phyloP scores from a whole-genome alignment of 1,140 invertebrate genomes.

The Neodiprion fabricii region DNA sequence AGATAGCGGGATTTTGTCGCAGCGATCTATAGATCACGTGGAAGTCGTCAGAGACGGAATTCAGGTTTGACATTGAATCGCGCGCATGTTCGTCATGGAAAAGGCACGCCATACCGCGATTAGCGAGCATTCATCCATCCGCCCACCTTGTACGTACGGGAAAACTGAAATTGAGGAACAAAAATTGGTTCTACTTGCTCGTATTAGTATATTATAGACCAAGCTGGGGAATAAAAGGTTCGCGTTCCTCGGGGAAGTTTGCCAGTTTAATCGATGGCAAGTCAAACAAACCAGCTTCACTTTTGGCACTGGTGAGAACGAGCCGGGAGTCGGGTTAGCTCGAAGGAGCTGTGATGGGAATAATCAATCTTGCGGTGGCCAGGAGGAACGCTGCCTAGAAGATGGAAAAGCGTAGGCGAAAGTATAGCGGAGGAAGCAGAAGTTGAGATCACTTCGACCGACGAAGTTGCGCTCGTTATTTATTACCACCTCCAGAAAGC shows the following conservation, averaged over 20 bases:
- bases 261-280: neutral
- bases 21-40: neutral
- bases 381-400: too few species aligned
- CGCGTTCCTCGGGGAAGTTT: neutral
- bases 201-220: too few species aligned
- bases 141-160: neutral
- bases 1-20: neutral
- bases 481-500: neutral
- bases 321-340: neutral
- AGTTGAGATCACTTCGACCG: neutral
- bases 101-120: neutral
- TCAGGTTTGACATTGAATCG: neutral
- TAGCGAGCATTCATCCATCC: neutral
- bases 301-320: neutral
- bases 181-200: too few species aligned
- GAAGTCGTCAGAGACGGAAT: neutral
- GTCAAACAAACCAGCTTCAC: neutral
- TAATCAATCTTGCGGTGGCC: neutral
- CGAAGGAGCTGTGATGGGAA: slow-evolving; percentile 4
- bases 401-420: neutral
- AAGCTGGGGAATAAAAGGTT: neutral
- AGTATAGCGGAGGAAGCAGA: neutral
- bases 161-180: neutral
- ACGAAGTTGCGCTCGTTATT: neutral
- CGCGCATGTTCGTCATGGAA: neutral